These are phyloP conservation scores for Dermolepida albohirtum DNA, from an alignment of 2,888 invertebrate species.

Conservation along the genomic window DNA sequence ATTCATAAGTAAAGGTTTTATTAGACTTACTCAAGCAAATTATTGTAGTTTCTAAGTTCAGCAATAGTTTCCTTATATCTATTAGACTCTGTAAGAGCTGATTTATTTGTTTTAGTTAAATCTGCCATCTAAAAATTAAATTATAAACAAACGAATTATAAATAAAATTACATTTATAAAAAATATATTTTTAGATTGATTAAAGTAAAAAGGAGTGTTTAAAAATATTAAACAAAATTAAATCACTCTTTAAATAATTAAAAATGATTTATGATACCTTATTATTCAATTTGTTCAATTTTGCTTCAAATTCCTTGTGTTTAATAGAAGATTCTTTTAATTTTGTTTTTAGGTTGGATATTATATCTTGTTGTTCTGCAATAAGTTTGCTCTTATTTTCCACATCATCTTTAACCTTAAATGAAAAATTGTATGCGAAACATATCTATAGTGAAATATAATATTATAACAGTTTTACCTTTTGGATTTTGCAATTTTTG, in stretches of 20 bases:
- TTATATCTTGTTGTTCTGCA: slow-evolving; percentile 20
- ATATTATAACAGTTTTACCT: too few species aligned
- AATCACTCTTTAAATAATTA: not conserved
- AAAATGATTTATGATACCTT: slow-evolving; percentile 1
- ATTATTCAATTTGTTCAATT: slow-evolving; percentile 12
- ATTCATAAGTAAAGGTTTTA: not conserved
- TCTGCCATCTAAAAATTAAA: slow-evolving; percentile 16
- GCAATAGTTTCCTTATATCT: slow-evolving; percentile 26
- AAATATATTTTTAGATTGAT: not conserved
- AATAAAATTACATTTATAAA: too few species aligned
- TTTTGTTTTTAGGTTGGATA: slow-evolving; percentile 22
- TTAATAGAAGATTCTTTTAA: not conserved
- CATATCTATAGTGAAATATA: too few species aligned
- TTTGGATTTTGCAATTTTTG: not conserved
- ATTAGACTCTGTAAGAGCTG: not conserved
- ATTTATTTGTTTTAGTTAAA: slow-evolving; percentile 17
- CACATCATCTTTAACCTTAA: slow-evolving; percentile 15
- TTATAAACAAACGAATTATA: too few species aligned
- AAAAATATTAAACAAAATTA: not conserved
- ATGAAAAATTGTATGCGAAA: not conserved
- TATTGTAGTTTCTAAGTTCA: slow-evolving; percentile 21
- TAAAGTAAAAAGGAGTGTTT: not conserved
- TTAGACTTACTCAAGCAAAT: slow-evolving; percentile 21
- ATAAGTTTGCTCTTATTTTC: slow-evolving; percentile 16
- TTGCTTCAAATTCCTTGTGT: slow-evolving; percentile 12